Evolutionary conservation across 2,797 vertebrate genomes (phyloP).

Genomic region (Bradypodion pumilum): DNA sequence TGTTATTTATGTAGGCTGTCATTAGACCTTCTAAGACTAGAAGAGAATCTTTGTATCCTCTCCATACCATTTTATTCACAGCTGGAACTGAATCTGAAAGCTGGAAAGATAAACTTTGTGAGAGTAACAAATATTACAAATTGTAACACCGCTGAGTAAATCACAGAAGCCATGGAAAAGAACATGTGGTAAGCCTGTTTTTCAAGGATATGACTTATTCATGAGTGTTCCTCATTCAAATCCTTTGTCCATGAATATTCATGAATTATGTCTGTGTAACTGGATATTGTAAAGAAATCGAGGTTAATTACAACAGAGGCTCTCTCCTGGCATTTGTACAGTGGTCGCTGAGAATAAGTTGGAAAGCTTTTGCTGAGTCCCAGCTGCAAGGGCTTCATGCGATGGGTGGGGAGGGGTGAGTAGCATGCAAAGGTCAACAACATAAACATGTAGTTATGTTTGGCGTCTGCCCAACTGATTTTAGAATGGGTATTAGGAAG

Average conservation of each 20-base stretch:
- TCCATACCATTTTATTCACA: slow-evolving; percentile 58
- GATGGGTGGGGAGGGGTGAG: slow-evolving; percentile 32
- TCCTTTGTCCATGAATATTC: slow-evolving; percentile 71
- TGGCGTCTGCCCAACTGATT: slow-evolving; percentile 57
- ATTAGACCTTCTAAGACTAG: slow-evolving; percentile 49
- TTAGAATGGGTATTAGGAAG: slow-evolving; percentile 59
- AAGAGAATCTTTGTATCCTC: slow-evolving; percentile 53
- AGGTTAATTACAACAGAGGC: slow-evolving; percentile 67
- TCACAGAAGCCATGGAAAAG: slow-evolving; percentile 64
- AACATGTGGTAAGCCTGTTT: slow-evolving; percentile 65
- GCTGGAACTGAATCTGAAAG: slow-evolving; percentile 65
- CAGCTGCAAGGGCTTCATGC: slow-evolving; percentile 63
- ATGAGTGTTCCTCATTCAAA: slow-evolving; percentile 67
- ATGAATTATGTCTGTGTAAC: slow-evolving; percentile 62
- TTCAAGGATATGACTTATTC: slow-evolving; percentile 72
- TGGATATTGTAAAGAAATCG: slow-evolving; percentile 70
- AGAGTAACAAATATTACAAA: slow-evolving; percentile 71
- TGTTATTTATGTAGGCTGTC: slow-evolving; percentile 30
- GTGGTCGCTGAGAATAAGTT: slow-evolving; percentile 61
- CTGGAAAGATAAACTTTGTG: slow-evolving; percentile 71
- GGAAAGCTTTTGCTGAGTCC: slow-evolving; percentile 54
- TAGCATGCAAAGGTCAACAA: slow-evolving; percentile 56
- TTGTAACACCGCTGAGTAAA: slow-evolving; percentile 64
- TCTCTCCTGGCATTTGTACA: slow-evolving; percentile 57
- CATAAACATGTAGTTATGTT: slow-evolving; percentile 47